Evolutionary conservation across 2,797 vertebrate genomes (phyloP), one percentile per base, ranked within the genome.

Genomic region (Ceyx erithaca): DNA sequence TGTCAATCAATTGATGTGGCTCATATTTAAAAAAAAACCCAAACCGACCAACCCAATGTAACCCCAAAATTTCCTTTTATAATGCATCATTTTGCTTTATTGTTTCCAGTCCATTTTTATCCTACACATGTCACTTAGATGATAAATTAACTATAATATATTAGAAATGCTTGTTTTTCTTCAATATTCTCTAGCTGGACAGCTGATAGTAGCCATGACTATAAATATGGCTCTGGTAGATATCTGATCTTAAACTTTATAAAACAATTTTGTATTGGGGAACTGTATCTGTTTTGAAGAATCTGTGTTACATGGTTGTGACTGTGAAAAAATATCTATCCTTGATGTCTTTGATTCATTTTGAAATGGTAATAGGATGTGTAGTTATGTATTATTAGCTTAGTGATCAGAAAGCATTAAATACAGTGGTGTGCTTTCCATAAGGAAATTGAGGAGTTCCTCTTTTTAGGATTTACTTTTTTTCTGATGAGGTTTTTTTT

Each of bases 121-220:
- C 94, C 96, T 97, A 96, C 80, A 93, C 92, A 87, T 98, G 98
- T 98, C 98, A 98, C 95, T 96, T 97, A 95, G 96, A 97, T 98
- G 98, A 98, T 98, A 97, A 98, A 98, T 98, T 97, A 97, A 97
- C 94, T 95, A 94, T 96, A 92, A 96, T 97, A 97, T 98, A 98
- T 98, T 98, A 98, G 97, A 97, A 97, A 97, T 85, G 92, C 96
- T 96, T 97, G 89, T 75, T 97, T 98, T 97, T 97, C 93, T 97
- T 97, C 97, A 98, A 97, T 98, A 97, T 97, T 97, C 94, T 95
- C 90, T 95, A 94, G 71, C 92, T 94, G 98, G 98, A 98, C 97
- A 98, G 96, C 97, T 98, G 98, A 98, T 98, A 98, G 98, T 98
- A 97, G 96, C 97, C 97, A 98, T 98, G 97, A 97, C 97, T 98